Base-by-base conservation (phyloP, 2,797 vertebrate species). In the Scleropages formosus region DNA sequence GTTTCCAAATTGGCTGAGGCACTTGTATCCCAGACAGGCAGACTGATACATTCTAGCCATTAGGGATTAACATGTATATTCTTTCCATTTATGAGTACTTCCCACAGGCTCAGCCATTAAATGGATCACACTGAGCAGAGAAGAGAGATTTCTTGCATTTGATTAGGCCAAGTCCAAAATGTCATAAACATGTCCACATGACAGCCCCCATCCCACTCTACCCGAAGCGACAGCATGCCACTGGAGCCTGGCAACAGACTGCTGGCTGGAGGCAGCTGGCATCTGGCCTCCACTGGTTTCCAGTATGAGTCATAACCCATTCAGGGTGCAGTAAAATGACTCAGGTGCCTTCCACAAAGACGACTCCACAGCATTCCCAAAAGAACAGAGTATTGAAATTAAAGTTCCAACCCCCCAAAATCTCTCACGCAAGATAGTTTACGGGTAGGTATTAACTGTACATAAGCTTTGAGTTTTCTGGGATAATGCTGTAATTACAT, bases 161-260 rank as follows among this genome's bases (percentile, higher is more conserved):
- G 75, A 84, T 84, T 75, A 80, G 76, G 79, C 71, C 31, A 66
- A 77, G 67, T 2, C 77, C 9, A 16, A 86, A 85, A 89, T 80
- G 80, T 81, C 86, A 88, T 87, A 88, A 89, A 84, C 78, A 69
- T 58, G 39, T 70, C 80, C 73, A 80, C 78, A 68, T 82, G 81
- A 67, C 81, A 77, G 13, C 53, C 75, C 44, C 26, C 79, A 66
- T 75, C 46, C 70, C 71, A 75, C 80, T 60, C 31, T 31, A 39
- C 53, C 75, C 47, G 26, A 78, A 66, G 46, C 68, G 69, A 75
- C 80, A 60, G 67, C 60, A 81, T 85, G 85, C 79, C 75, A 31
- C 82, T 60, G 86, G 87, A 89, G 80, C 90, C 84, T 82, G 86
- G 89, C 91, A 89, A 90, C 89, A 12, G 69, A 85, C 86, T 12